These are phyloP conservation scores for Trissoscelio sp. DNA, from an alignment of 2,888 invertebrate species.

Conservation along the genomic window DNA sequence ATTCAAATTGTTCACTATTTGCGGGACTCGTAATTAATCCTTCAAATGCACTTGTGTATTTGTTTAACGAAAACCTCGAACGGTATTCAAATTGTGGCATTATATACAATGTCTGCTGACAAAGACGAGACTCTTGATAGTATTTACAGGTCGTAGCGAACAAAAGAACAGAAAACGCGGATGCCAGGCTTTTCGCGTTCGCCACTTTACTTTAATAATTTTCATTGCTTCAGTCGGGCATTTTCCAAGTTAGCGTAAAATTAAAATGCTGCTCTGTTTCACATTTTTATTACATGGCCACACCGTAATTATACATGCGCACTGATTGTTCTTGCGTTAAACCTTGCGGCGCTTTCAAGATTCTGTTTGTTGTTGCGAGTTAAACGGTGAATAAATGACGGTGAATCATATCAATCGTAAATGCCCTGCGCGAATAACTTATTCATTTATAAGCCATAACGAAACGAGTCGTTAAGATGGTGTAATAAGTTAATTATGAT, in stretches of 20 bases:
- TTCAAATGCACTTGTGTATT: constrained; percentile 47
- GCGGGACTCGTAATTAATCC: constrained; percentile 55
- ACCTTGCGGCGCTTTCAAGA: not conserved
- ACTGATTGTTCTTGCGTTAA: constrained; percentile 2
- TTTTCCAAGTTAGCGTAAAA: constrained; percentile 9
- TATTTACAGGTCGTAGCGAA: constrained; percentile 16
- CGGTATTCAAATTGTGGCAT: constrained; percentile 47
- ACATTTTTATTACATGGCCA: constrained; percentile 18
- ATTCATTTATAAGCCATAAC: constrained; percentile 37
- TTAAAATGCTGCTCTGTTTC: constrained; percentile 11
- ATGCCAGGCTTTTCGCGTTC: constrained; percentile 24
- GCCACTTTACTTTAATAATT: constrained; percentile 31
- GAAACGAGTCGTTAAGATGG: constrained; percentile 43
- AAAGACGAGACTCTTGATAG: constrained; percentile 49
- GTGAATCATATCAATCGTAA: constrained; percentile 38
- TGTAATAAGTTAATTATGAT: constrained; percentile 54
- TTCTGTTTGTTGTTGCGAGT: constrained; percentile 7
- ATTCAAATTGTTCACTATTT: constrained; percentile 32
- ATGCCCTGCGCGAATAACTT: constrained; percentile 29
- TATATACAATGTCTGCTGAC: constrained; percentile 44
- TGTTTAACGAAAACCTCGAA: constrained; percentile 25
- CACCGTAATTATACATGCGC: not conserved
- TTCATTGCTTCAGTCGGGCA: constrained; percentile 16
- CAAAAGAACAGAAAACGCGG: constrained; percentile 35
- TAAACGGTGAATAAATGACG: constrained; percentile 12